Percentiles rank a stretch among this genome's conserved stretches.
These are phyloP conservation scores for Brachyptera putata DNA, from an alignment of 2,888 invertebrate genomes.

Conservation along the genomic window DNA sequence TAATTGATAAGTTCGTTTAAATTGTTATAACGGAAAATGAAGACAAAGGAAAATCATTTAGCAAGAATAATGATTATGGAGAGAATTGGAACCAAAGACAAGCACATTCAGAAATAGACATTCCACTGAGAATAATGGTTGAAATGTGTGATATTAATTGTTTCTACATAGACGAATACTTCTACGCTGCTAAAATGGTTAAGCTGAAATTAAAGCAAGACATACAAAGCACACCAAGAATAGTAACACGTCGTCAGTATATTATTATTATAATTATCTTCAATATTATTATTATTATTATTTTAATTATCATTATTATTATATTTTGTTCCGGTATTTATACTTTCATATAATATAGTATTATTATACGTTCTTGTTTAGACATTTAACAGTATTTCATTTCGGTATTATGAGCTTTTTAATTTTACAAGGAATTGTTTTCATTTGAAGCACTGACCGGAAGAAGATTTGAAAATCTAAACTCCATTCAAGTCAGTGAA, in stretches of 20 bases:
- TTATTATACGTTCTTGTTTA: too few species aligned
- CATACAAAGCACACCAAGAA: slow-evolving; percentile 21
- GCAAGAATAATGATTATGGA: not conserved
- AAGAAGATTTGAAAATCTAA: too few species aligned
- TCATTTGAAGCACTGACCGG: too few species aligned
- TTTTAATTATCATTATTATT: not conserved
- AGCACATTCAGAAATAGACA: slow-evolving; percentile 4
- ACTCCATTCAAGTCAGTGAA: too few species aligned
- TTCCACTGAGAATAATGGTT: not conserved
- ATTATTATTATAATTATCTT: slow-evolving; percentile 6
- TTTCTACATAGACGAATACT: not conserved
- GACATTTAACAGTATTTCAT: too few species aligned
- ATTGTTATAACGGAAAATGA: too few species aligned
- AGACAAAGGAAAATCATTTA: too few species aligned
- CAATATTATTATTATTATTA: not conserved
- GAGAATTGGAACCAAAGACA: not conserved
- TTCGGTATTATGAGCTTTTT: too few species aligned
- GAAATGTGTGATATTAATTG: not conserved
- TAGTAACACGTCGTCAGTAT: not conserved
- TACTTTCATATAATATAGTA: too few species aligned
- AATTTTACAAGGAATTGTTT: too few species aligned
- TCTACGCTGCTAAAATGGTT: not conserved
- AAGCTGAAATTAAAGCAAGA: slow-evolving; percentile 9
- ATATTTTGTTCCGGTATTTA: not conserved
- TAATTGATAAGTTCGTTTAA: too few species aligned